Conservation (phyloP, 2,797 vertebrate species). For the Pogonophryne albipinna region DNA sequence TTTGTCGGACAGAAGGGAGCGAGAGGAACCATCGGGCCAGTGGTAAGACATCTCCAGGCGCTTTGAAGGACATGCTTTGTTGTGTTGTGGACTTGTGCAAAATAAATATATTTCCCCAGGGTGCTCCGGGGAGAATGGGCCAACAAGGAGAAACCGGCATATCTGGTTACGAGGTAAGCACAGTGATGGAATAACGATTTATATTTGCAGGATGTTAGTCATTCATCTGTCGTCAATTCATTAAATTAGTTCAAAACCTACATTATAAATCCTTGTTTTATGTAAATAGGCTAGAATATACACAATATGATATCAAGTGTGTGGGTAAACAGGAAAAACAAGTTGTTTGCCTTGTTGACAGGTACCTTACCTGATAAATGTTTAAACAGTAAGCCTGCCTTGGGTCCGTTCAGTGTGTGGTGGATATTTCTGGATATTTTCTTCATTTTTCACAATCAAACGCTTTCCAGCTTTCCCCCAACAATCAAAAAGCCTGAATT, state of each 20-base stretch:
- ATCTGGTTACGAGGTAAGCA: constrained; percentile 90
- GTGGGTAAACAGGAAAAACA: not conserved
- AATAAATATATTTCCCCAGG: constrained; percentile 80
- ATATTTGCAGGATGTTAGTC: not conserved
- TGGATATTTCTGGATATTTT: not conserved
- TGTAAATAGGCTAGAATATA: too few relatives aligned
- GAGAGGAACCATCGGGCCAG: constrained; percentile 92
- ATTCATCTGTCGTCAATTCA: not conserved
- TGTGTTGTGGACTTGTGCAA: constrained; percentile 23
- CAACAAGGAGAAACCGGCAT: constrained; percentile 90
- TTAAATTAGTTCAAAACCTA: not conserved
- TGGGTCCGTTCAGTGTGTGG: not conserved
- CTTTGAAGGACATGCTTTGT: constrained; percentile 9
- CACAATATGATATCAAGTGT: not conserved
- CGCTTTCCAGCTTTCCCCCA: not conserved
- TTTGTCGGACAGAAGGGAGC: constrained; percentile 93
- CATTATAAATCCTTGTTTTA: not conserved
- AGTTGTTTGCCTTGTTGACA: not conserved
- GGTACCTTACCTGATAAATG: not conserved
- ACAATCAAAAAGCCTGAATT: not conserved
- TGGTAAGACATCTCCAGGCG: constrained; percentile 80
- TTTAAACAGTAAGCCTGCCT: not conserved
- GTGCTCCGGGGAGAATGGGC: constrained; percentile 92
- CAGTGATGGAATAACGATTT: constrained; percentile 18
- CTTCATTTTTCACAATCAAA: too few relatives aligned